Evolutionary conservation across 2,113 vertebrate species (phyloP), one percentile per base, ranked within the genome.

Genomic region (Microcebus murinus): DNA sequence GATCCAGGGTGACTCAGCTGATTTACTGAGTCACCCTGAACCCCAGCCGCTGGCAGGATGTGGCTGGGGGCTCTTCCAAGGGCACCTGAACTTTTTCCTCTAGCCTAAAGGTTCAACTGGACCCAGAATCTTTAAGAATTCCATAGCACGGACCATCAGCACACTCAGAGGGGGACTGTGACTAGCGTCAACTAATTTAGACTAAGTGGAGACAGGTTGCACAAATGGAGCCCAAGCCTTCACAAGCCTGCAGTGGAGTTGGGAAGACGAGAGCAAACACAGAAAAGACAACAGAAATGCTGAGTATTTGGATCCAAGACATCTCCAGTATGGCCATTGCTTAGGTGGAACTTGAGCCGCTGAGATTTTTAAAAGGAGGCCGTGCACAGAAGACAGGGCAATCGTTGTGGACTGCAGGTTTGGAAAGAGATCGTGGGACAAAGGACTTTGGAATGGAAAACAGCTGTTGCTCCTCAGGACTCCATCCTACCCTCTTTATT

Each of bases 11-110:
- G 34, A 63, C 9, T 63, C 61, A 6, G 45, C 25, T 55, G 48
- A 67, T 81, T 96, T 89, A 91, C 42, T 29, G 82, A 92, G 52
- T 79, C 95, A 77, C 21, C 50, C 81, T 3, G 31, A 80, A 68
- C 6, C 23, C 77, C 63, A 34, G 52, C n/a, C 8, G 25, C 57
- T 9, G 17, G 39, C 70, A 57, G 27, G 63, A 80, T 12, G 6
- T 6, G 65, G 34, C 36, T 23, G 17, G 34, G 68, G 85, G 23
- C 45, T 91, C 25, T 83, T 67, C 23, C 10, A 2, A 81, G 36
- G 39, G 48, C 13, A 91, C 13, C 45, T 83, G 87, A 84, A 88
- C 52, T 90, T 93, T 76, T 87, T 84, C 68, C 68, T 91, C 68
- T 3, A 20, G 50, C 63, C 65, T 73, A 87, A 96, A 92, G 71